Percentiles rank a stretch among this genome's conserved stretches.
Conservation (phyloP, 2,113 vertebrate genomes). For the Hyperopisus bebe region DNA sequence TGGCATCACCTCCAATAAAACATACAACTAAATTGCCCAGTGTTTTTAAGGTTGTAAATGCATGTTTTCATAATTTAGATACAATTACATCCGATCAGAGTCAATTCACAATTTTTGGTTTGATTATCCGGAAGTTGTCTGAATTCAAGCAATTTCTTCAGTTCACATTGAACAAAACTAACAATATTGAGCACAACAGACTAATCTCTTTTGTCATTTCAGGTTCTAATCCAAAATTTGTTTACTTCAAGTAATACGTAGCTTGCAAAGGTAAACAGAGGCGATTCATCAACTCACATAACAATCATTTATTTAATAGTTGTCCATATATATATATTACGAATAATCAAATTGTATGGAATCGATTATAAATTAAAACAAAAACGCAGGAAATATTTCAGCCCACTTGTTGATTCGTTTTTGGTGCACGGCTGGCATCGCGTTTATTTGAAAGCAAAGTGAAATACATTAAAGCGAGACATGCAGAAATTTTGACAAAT, state of each 20-base stretch:
- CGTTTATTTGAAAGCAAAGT: background rate
- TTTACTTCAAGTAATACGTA: background rate
- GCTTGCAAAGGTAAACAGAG: background rate
- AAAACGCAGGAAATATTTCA: background rate
- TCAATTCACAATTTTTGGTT: background rate
- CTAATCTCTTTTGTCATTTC: background rate
- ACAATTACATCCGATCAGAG: background rate
- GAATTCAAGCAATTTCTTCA: background rate
- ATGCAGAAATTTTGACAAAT: background rate
- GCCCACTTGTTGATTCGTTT: constrained; percentile 3
- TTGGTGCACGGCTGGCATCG: background rate
- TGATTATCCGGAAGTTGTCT: background rate
- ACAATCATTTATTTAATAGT: background rate
- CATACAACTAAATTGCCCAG: background rate
- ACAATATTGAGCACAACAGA: background rate
- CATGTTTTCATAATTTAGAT: background rate
- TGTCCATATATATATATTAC: background rate
- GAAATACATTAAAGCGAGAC: background rate
- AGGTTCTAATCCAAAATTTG: background rate
- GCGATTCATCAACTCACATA: background rate
- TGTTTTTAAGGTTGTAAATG: background rate
- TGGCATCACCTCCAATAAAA: background rate
- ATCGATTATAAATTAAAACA: background rate
- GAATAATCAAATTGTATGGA: background rate
- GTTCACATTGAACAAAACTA: background rate